Evolutionary conservation across 2,888 invertebrate species (phyloP).

Genomic region (Xanthorhoe spadicearia): DNA sequence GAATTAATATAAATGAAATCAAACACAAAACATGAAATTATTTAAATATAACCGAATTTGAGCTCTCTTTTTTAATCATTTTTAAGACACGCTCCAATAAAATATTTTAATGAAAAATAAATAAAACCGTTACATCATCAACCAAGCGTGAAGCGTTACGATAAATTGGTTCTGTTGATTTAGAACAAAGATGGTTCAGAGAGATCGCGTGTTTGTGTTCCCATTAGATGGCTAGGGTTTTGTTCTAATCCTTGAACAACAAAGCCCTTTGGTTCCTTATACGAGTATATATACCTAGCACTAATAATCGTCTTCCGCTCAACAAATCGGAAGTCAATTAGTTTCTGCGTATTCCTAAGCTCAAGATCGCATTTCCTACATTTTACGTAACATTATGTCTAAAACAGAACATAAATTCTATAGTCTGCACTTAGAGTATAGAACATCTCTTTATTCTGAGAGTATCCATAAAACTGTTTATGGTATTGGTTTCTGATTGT

Average conservation of each 20-base stretch:
- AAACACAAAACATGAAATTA: too few relatives aligned
- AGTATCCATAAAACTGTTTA: too few relatives aligned
- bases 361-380: background rate
- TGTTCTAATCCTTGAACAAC: slow-evolving; percentile 16
- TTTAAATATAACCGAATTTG: background rate
- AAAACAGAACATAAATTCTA: too few relatives aligned
- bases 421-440: too few relatives aligned
- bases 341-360: background rate
- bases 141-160: background rate
- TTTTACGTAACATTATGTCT: background rate
- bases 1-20: too few relatives aligned
- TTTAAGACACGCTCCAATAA: background rate
- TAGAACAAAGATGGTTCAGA: slow-evolving; percentile 22
- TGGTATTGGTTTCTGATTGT: too few relatives aligned
- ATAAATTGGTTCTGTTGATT: background rate
- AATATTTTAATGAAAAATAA: background rate
- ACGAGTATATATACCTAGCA: too few relatives aligned
- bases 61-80: background rate
- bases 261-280: background rate
- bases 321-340: background rate
- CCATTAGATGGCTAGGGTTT: slow-evolving; percentile 8
- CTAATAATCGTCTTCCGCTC: background rate
- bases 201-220: slow-evolving; percentile 28
- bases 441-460: too few relatives aligned
- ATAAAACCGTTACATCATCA: background rate